These are phyloP conservation scores for Mirza zaza DNA, from an alignment of 2,113 vertebrate species.

Conservation along the genomic window DNA sequence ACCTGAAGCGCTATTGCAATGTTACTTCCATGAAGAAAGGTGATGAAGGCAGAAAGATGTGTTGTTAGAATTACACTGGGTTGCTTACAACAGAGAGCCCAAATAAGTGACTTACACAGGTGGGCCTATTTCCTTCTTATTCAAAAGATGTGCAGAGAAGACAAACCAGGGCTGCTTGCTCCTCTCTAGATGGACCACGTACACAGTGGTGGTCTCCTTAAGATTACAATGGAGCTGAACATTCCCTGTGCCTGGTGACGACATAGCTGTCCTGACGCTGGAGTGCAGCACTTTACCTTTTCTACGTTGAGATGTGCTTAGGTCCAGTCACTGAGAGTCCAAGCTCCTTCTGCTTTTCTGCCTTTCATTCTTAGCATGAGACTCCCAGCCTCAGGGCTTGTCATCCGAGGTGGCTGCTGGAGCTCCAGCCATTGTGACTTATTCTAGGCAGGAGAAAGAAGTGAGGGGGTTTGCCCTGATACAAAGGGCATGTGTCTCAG, in stretches of 20 bases:
- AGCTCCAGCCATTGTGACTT: not conserved
- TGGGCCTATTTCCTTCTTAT: not conserved
- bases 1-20: rapidly evolving
- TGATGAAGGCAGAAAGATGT: not conserved
- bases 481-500: not conserved
- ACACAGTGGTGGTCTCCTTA: no score
- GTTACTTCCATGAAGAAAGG: not conserved
- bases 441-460: not conserved
- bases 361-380: not conserved
- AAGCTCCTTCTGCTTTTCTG: not conserved
- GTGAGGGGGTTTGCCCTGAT: not conserved
- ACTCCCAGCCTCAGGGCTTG: not conserved
- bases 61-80: not conserved
- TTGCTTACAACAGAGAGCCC: not conserved
- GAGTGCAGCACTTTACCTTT: no score
- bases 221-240: no score
- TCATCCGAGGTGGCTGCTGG: not conserved
- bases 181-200: no score
- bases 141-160: not conserved
- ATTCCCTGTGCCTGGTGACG: no score
- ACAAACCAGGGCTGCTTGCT: not conserved
- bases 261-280: rapidly evolving
- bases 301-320: no score
- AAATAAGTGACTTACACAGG: not conserved
- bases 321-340: not conserved